These are phyloP conservation scores for Adelosebastes latens DNA, from an alignment of 2,797 vertebrate species.

Conservation along the genomic window DNA sequence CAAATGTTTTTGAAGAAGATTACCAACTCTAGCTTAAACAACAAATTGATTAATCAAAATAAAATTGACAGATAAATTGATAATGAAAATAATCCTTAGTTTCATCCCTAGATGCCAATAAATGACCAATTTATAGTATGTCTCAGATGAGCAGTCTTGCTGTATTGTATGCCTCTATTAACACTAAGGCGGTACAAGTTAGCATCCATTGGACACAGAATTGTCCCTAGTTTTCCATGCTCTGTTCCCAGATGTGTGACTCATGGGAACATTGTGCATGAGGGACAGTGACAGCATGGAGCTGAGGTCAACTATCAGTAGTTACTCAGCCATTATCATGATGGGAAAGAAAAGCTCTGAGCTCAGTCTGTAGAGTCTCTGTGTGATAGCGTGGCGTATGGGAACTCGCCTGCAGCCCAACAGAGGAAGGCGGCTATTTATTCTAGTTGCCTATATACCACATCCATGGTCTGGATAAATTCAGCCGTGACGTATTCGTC, in stretches of 20 bases:
- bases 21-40: too few relatives aligned
- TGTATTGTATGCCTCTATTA: neutral
- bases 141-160: neutral
- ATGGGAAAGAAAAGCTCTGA: slow-evolving; percentile 37
- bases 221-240: slow-evolving; percentile 27
- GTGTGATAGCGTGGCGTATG: slow-evolving; percentile 37
- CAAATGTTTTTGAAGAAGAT: too few relatives aligned
- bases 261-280: slow-evolving; percentile 49
- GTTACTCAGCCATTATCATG: slow-evolving; percentile 34
- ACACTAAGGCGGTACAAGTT: neutral
- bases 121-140: neutral
- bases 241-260: slow-evolving; percentile 46
- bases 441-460: slow-evolving; percentile 32
- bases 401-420: slow-evolving; percentile 39
- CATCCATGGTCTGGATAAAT: slow-evolving; percentile 22
- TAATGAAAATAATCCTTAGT: neutral
- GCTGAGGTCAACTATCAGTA: slow-evolving; percentile 38
- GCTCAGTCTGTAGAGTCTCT: slow-evolving; percentile 25
- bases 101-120: neutral
- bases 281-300: slow-evolving; percentile 32
- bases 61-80: neutral
- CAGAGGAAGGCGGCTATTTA: slow-evolving; percentile 40
- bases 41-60: neutral
- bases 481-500: slow-evolving; percentile 36
- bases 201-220: neutral